These are phyloP conservation scores for Gymnorhina tibicen DNA, from an alignment of 2,113 vertebrate species.

Conservation along the genomic window DNA sequence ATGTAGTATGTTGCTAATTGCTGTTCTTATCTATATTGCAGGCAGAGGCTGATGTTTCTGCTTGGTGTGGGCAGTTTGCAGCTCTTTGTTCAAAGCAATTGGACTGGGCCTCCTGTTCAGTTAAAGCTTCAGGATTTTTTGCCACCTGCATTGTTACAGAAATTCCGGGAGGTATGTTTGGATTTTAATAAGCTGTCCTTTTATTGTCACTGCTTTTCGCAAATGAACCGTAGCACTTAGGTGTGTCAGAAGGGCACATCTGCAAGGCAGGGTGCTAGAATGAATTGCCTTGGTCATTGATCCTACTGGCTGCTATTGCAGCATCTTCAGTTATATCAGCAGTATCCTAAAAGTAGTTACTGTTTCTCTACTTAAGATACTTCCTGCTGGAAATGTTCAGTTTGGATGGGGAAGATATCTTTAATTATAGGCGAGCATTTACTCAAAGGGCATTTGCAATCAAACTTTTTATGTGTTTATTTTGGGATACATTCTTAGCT, in stretches of 20 bases:
- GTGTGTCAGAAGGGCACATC: background rate
- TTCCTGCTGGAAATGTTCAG: background rate
- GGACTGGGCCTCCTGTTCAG: constrained; percentile 87
- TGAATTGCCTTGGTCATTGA: background rate
- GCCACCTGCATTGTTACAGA: constrained; percentile 73
- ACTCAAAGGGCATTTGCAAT: background rate
- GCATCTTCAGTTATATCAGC: background rate
- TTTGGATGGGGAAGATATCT: background rate
- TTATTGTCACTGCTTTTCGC: background rate
- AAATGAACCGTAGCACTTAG: background rate
- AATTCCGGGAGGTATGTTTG: constrained; percentile 77
- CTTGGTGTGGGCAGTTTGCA: constrained; percentile 88
- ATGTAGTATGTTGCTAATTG: background rate
- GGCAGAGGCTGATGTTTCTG: constrained; percentile 80
- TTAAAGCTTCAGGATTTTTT: constrained; percentile 80
- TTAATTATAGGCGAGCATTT: background rate
- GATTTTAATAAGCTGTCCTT: constrained; percentile 1
- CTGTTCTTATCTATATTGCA: constrained; percentile 56
- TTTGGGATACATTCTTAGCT: background rate
- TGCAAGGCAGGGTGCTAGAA: background rate
- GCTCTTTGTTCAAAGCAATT: constrained; percentile 92
- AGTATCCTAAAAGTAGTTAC: background rate
- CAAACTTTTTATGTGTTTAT: background rate
- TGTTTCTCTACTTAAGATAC: background rate
- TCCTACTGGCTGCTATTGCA: background rate